Conservation (phyloP, 2,113 vertebrate genomes). For the Salminus brasiliensis region DNA sequence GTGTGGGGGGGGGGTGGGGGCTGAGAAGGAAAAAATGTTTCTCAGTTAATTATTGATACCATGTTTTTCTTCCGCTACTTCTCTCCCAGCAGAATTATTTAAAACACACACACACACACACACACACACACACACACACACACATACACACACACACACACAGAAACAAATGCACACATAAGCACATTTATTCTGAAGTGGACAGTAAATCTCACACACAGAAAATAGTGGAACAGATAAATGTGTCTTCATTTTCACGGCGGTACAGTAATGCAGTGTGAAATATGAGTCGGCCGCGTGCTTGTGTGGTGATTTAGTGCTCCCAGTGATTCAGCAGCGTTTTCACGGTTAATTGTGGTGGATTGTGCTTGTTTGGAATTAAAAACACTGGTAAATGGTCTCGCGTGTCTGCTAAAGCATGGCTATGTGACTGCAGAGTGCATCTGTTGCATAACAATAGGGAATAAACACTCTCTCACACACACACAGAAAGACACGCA, state of each 20-base stretch:
- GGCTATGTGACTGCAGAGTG: not conserved
- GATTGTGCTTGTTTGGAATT: not conserved
- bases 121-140: slow-evolving; percentile 11
- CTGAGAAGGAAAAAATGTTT: slow-evolving; percentile 23
- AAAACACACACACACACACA: not conserved
- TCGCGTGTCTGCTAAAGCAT: not conserved
- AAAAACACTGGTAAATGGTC: not conserved
- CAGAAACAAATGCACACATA: too few relatives aligned
- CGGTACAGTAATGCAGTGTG: not conserved
- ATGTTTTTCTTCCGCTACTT: slow-evolving; percentile 15
- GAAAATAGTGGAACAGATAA: not conserved
- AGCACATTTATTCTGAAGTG: not conserved
- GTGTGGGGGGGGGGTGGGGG: not conserved
- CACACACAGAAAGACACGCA: not conserved
- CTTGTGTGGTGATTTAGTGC: not conserved
- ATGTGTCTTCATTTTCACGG: not conserved
- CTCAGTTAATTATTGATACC: slow-evolving; percentile 35
- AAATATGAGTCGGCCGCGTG: slow-evolving; percentile 3
- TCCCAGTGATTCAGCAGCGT: not conserved
- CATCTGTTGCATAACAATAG: not conserved
- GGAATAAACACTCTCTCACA: not conserved
- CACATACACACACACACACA: not conserved
- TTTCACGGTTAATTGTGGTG: not conserved
- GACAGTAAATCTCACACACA: not conserved
- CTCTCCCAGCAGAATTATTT: not conserved